phyloP scores from a whole-genome alignment of 2,888 invertebrate species.

The Nowickia ferox region DNA sequence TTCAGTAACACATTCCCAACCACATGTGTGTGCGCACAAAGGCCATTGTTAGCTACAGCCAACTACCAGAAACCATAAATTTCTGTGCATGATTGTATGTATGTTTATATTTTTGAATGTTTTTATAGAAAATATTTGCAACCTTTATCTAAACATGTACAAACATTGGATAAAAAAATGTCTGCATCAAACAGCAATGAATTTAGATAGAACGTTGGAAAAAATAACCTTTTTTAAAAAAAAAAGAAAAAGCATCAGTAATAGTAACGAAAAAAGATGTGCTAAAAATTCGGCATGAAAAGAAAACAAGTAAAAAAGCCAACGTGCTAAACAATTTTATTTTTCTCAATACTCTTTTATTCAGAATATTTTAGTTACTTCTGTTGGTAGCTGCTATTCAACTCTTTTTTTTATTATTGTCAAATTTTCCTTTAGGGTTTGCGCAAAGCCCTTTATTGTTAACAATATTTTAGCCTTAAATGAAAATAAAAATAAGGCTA shows the following conservation, averaged over 20 bases:
- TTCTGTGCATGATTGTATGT: background rate
- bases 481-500: constrained; percentile 59
- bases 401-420: constrained; percentile 19
- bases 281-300: constrained; percentile 10
- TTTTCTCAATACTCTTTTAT: constrained; percentile 56
- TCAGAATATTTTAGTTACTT: constrained; percentile 13
- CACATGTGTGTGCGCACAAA: background rate
- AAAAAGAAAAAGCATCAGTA: constrained; percentile 4
- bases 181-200: constrained; percentile 71
- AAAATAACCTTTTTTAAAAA: background rate
- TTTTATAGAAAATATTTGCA: constrained; percentile 59
- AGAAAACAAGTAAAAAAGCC: constrained; percentile 45
- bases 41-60: constrained; percentile 20
- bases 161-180: constrained; percentile 59
- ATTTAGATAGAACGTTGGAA: constrained; percentile 34
- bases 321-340: constrained; percentile 65
- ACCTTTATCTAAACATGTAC: constrained; percentile 68
- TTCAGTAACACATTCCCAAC: constrained; percentile 18
- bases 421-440: constrained; percentile 62
- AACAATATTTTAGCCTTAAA: constrained; percentile 70
- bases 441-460: constrained; percentile 68
- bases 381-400: constrained; percentile 44
- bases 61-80: constrained; percentile 30
- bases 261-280: background rate
- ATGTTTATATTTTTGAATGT: background rate